Evolutionary conservation across 2,888 invertebrate genomes (phyloP), one percentile per base, ranked within the genome.

Genomic region (Apamea monoglypha): DNA sequence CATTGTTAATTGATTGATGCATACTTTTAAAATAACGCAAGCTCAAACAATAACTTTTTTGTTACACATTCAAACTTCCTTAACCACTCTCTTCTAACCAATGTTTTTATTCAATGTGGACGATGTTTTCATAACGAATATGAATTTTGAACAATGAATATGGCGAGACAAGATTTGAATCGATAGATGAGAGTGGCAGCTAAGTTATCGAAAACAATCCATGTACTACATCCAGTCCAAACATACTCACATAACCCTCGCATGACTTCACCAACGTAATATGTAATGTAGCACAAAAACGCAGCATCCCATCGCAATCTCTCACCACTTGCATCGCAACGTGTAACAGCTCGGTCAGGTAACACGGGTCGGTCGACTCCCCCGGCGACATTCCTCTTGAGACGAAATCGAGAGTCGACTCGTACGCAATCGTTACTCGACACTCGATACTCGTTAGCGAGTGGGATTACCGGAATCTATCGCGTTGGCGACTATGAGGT

Each of bases 381-480:
- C 87, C 90, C 80, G 91, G 92, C 90, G 94, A 93, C 94, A 94
- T 94, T 94, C 95, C 93, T 89, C 85, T 83, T 88, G 88, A 89
- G 91, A 92, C 91, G 95, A 94, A 94, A 95, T 90, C 92, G 94
- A 95, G 95, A 95, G 95, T 94, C 92, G 89, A 88, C 91, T 92
- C 90, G 91, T 91, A 91, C 91, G 92, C 92, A 92, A 91, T 91
- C 89, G 86, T 81, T 87, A 85, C 88, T 85, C 84, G 84, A 87
- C 83, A 84, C 84, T 84, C 84, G 75, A 86, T 84, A 87, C 85
- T 85, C 87, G 87, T 87, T 87, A 92, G 86, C 91, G 89, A 91
- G 88, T 90, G 89, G 89, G 90, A 88, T 92, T 91, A 91, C 91
- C 90, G 91, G 91, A 91, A 91, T 93, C 86, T 84, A 77, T 74